Percentiles rank a stretch among this genome's conserved stretches.
Conservation (phyloP, 2,888 invertebrate genomes). For the Entomobrya multifasciata region DNA sequence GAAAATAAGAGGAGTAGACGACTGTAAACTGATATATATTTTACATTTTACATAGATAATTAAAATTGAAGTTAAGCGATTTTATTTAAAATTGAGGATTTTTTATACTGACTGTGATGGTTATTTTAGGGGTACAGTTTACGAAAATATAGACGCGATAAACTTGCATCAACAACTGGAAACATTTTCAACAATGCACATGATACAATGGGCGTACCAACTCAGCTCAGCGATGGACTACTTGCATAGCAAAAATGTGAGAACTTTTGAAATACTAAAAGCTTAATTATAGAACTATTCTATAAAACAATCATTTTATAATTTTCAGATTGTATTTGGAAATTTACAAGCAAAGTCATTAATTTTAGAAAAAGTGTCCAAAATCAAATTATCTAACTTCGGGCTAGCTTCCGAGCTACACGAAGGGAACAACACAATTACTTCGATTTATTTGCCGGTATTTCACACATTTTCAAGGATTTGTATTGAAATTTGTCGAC, state of each 20-base stretch:
- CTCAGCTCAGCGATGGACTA: conserved; percentile 52
- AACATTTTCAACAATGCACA: conserved; percentile 42
- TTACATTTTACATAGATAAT: no score
- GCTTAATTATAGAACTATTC: no score
- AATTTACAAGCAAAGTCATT: conserved; percentile 51
- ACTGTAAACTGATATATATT: no score
- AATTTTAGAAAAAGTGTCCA: conserved; percentile 19
- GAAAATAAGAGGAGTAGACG: no score
- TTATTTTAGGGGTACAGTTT: conserved; percentile 49
- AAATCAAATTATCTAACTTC: conserved; percentile 46
- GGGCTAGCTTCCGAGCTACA: conserved; percentile 47
- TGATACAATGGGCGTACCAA: conserved; percentile 65
- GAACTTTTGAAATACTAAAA: no score
- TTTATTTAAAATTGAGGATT: no score
- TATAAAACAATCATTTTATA: conserved; percentile 27
- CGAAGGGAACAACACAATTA: conserved; percentile 33
- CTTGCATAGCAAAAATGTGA: conserved; percentile 51
- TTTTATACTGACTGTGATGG: no score
- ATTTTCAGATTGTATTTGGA: conserved; percentile 49
- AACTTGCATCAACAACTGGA: conserved; percentile 36
- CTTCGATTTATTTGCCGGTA: conserved; percentile 26
- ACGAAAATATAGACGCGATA: conserved; percentile 46
- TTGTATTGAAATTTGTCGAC: not conserved
- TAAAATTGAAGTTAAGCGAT: no score
- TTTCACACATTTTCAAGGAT: not conserved